phyloP scores from a whole-genome alignment of 2,888 invertebrate genomes.

The Rhaphigaster nebulosa region DNA sequence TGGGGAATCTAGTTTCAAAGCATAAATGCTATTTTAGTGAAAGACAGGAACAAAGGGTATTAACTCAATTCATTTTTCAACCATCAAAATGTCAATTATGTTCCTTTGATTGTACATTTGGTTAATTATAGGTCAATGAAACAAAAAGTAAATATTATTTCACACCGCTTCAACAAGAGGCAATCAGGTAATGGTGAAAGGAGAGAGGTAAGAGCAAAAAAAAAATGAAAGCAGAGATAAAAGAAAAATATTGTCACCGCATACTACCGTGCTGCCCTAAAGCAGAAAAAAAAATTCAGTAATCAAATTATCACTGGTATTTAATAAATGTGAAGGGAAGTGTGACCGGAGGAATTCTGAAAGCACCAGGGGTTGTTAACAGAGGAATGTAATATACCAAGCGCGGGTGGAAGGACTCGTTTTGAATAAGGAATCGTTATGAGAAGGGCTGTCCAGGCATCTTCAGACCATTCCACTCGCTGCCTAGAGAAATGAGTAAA shows the following conservation, averaged over 20 bases:
- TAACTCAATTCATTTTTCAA: too few species aligned
- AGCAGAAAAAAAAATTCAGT: background rate
- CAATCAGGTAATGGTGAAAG: background rate
- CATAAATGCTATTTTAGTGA: too few species aligned
- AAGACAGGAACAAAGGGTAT: too few species aligned
- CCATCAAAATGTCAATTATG: too few species aligned
- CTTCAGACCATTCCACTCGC: background rate
- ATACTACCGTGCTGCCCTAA: background rate
- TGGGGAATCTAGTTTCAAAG: too few species aligned
- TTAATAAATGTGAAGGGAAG: conserved; percentile 11
- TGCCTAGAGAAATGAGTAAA: background rate
- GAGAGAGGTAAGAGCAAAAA: background rate
- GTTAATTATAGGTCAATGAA: background rate
- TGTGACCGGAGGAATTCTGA: conserved; percentile 11
- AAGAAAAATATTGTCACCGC: background rate
- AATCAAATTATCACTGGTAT: conserved; percentile 18
- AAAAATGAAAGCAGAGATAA: background rate
- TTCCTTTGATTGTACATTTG: background rate
- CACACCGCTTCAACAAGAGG: background rate
- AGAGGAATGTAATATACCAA: conserved; percentile 48
- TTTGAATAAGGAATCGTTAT: conserved; percentile 47
- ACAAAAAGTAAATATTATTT: background rate
- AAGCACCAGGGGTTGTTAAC: background rate
- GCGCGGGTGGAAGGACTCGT: background rate
- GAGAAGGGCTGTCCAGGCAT: conserved; percentile 14